Percentiles rank a stretch among this genome's conserved stretches.
phyloP scores from a whole-genome alignment of 2,888 invertebrate genomes.

The Nowickia ferox region DNA sequence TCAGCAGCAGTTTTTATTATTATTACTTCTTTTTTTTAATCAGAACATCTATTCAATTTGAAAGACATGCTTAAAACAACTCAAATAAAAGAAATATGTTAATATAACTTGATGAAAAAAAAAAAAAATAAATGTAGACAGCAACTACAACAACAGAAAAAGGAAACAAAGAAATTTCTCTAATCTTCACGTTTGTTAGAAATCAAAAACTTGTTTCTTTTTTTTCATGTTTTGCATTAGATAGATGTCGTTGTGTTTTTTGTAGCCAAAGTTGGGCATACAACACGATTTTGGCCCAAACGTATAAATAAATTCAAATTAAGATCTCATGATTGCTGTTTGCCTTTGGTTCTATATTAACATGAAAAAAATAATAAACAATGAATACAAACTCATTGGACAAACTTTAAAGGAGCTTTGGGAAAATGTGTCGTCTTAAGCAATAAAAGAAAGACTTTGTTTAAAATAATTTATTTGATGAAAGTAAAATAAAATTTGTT shows the following conservation, averaged over 20 bases:
- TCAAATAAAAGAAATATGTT: constrained; percentile 3
- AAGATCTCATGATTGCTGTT: constrained; percentile 51
- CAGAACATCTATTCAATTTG: neutral
- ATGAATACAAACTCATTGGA: neutral
- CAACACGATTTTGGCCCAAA: constrained; percentile 71
- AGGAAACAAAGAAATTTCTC: constrained; percentile 39
- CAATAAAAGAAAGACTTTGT: constrained; percentile 6
- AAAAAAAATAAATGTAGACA: neutral
- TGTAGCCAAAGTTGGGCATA: constrained; percentile 32
- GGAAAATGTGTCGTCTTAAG: neutral
- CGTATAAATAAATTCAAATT: constrained; percentile 61
- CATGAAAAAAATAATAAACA: neutral
- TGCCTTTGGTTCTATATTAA: neutral
- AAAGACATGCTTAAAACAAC: constrained; percentile 16
- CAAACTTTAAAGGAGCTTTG: constrained; percentile 1
- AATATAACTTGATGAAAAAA: neutral
- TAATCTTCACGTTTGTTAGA: constrained; percentile 14
- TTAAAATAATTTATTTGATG: neutral
- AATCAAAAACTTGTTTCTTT: constrained; percentile 25
- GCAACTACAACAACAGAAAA: neutral
- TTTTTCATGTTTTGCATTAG: neutral
- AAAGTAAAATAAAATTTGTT: neutral
- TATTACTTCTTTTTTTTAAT: constrained; percentile 7
- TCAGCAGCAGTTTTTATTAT: constrained; percentile 23
- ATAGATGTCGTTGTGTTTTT: neutral